Evolutionary conservation across 2,888 invertebrate genomes (phyloP).

Genomic region (Drosophila austrosaltans): DNA sequence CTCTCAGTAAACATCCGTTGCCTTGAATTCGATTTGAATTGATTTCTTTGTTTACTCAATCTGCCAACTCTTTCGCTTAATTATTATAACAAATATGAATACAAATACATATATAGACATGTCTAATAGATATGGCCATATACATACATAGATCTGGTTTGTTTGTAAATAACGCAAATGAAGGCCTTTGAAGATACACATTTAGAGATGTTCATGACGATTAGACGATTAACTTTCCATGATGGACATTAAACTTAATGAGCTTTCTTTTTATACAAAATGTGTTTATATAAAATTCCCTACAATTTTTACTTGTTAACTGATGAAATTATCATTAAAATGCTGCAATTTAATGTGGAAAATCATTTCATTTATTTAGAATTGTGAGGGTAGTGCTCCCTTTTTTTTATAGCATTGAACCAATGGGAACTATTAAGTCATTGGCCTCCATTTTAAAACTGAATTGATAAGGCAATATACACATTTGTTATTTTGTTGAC

Average conservation of each 20-base stretch:
- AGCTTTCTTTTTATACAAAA: conserved; percentile 53
- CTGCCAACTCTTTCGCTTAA: conserved; percentile 23
- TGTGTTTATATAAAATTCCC: neutral
- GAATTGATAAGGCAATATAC: too few relatives aligned
- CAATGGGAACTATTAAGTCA: neutral
- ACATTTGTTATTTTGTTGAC: neutral
- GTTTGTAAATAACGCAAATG: conserved; percentile 64
- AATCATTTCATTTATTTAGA: neutral
- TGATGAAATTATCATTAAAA: neutral
- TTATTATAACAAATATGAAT: conserved; percentile 29
- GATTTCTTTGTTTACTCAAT: conserved; percentile 69
- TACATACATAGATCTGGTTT: conserved; percentile 32
- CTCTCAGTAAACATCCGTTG: conserved; percentile 63
- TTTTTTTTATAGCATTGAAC: neutral
- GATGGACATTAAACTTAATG: conserved; percentile 54
- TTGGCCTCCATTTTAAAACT: neutral
- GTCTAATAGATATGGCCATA: conserved; percentile 10
- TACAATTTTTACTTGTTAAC: neutral
- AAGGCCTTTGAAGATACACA: conserved; percentile 47
- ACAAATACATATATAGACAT: conserved; percentile 34
- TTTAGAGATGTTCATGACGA: conserved; percentile 18
- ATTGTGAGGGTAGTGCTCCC: neutral
- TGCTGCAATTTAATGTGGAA: neutral
- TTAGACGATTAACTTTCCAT: conserved; percentile 8
- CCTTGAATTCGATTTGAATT: conserved; percentile 55